Evolutionary conservation across 1,140 invertebrate species (phyloP).

Genomic region (Drosophila grimshawi): DNA sequence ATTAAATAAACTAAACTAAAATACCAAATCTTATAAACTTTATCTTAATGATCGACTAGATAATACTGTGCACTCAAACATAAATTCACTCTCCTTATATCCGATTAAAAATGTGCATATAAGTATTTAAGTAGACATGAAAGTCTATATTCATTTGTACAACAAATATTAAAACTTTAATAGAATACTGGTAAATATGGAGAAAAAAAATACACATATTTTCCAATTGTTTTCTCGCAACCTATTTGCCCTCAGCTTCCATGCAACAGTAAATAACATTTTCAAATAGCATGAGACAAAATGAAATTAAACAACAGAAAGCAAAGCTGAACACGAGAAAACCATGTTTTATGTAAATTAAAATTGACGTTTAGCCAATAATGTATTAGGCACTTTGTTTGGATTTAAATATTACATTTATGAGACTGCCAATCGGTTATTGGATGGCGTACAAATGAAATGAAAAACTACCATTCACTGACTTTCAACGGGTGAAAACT

Average conservation of each 20-base stretch:
- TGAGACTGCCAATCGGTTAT: conserved; percentile 4
- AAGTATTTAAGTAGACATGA: too few relatives aligned
- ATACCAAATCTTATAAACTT: too few relatives aligned
- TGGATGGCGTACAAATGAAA: conserved; percentile 13
- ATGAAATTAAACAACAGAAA: conserved; percentile 29
- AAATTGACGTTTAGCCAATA: conserved; percentile 45
- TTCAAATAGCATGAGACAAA: conserved; percentile 51
- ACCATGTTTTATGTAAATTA: conserved; percentile 79
- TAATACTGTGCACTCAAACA: too few relatives aligned
- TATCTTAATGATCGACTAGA: too few relatives aligned
- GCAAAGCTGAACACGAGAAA: conserved; percentile 55
- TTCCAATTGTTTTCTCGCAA: neutral
- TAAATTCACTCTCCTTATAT: too few relatives aligned
- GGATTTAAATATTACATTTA: conserved; percentile 8
- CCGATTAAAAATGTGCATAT: too few relatives aligned
- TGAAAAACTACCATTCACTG: neutral
- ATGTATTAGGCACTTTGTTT: too few relatives aligned
- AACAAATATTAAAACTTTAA: too few relatives aligned
- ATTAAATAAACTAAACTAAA: too few relatives aligned
- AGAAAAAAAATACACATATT: neutral
- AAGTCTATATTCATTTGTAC: too few relatives aligned
- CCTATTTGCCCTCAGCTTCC: neutral
- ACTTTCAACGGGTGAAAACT: neutral
- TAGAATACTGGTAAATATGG: too few relatives aligned
- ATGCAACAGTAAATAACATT: conserved; percentile 49